phyloP scores from a whole-genome alignment of 2,797 vertebrate genomes.

The Cossypha heuglini region DNA sequence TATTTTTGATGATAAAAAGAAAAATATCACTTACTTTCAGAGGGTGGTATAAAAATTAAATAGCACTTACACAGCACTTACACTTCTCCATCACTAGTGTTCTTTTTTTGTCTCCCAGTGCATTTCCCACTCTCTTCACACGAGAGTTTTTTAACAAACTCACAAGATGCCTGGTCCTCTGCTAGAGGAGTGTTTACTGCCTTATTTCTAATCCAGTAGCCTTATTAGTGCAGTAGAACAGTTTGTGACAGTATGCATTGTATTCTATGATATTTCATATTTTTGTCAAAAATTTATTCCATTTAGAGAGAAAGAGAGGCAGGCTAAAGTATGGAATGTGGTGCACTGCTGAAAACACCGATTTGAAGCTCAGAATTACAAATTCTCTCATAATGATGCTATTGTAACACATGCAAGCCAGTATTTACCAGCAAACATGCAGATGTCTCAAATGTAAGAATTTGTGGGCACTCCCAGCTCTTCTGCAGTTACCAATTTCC shows the following conservation, averaged over 20 bases:
- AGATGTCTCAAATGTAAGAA: not conserved
- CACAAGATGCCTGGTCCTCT: not conserved
- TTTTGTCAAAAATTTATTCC: not conserved
- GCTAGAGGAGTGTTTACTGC: not conserved
- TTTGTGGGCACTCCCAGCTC: not conserved
- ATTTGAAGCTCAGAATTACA: not conserved
- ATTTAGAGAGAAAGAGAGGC: not conserved
- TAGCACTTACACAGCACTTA: not conserved
- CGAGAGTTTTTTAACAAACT: not conserved
- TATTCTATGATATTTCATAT: not conserved
- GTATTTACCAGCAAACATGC: not conserved
- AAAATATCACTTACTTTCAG: not conserved
- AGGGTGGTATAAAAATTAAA: not conserved
- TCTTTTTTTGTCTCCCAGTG: not conserved
- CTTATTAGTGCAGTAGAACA: not conserved
- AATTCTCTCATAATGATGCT: not conserved
- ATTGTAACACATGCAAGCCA: not conserved
- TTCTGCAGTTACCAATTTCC: not conserved
- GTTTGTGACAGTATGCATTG: not conserved
- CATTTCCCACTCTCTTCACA: not conserved
- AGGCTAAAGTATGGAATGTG: not conserved
- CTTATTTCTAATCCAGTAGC: not conserved
- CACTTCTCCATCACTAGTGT: not conserved
- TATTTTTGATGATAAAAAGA: not conserved
- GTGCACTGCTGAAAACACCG: not conserved